Evolutionary conservation across 2,113 vertebrate species (phyloP).

Genomic region (Rhineura floridana): DNA sequence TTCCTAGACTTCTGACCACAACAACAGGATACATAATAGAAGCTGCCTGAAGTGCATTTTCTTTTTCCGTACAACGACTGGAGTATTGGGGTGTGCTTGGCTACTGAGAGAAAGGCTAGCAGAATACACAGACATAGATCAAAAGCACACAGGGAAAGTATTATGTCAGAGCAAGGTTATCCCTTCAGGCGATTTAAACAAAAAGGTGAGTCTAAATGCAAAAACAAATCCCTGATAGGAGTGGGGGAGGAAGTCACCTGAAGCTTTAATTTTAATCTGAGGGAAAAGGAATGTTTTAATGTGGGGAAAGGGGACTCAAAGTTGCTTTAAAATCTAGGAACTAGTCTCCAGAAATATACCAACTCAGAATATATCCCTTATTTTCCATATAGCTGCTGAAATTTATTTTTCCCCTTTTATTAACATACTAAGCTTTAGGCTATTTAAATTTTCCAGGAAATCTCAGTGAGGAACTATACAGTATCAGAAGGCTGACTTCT

Average conservation of each 20-base stretch:
- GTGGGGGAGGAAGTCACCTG: background rate
- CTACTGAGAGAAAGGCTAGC: constrained; percentile 20
- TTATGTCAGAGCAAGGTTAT: constrained; percentile 47
- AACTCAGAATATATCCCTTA: constrained; percentile 11
- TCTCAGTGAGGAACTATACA: constrained; percentile 12
- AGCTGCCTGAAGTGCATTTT: constrained; percentile 3
- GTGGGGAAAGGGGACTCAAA: constrained; percentile 21
- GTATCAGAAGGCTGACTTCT: constrained; percentile 39
- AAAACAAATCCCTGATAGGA: constrained; percentile 34
- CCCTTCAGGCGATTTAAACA: constrained; percentile 46
- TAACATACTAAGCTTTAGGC: constrained; percentile 25
- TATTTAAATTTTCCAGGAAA: constrained; percentile 53
- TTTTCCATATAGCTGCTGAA: constrained; percentile 12
- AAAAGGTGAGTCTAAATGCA: constrained; percentile 26
- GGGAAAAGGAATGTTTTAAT: constrained; percentile 3
- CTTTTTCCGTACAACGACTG: background rate
- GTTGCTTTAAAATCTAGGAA: constrained; percentile 25
- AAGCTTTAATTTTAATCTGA: constrained; percentile 28
- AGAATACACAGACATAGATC: constrained; percentile 23
- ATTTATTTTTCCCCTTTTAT: constrained; percentile 24
- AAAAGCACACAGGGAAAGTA: constrained; percentile 24
- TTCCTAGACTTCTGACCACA: constrained; percentile 29
- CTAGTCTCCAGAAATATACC: constrained; percentile 25
- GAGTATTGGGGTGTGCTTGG: constrained; percentile 10
- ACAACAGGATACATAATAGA: constrained; percentile 30